phyloP scores from a whole-genome alignment of 2,888 invertebrate species.

The Morpho deidamia region DNA sequence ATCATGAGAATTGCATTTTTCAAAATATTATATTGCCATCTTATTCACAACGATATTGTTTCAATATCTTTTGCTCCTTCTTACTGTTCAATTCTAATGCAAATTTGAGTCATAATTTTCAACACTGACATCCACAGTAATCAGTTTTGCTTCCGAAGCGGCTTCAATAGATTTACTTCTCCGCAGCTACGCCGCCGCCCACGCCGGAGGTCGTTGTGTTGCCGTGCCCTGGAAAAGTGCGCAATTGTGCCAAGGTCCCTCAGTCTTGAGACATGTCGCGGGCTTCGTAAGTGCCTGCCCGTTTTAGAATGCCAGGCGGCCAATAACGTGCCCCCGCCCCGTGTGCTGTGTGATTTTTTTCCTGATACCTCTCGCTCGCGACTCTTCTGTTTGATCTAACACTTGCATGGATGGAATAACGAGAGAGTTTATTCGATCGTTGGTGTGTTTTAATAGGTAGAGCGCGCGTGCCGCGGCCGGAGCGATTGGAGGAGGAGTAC shows the following conservation, averaged over 20 bases:
- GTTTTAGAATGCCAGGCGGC: slow-evolving; percentile 21
- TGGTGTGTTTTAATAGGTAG: slow-evolving; percentile 40
- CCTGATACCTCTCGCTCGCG: background rate
- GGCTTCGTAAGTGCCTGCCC: slow-evolving; percentile 52
- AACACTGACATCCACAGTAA: background rate
- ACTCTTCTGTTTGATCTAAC: background rate
- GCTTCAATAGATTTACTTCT: slow-evolving; percentile 38
- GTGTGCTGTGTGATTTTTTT: slow-evolving; percentile 32
- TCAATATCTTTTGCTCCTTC: background rate
- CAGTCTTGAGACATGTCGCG: slow-evolving; percentile 45
- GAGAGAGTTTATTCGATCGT: background rate
- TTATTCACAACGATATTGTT: background rate
- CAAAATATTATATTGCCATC: no score
- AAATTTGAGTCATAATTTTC: background rate
- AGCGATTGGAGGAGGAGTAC: slow-evolving; percentile 78
- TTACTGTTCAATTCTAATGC: background rate
- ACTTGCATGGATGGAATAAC: background rate
- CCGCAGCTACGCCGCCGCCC: slow-evolving; percentile 41
- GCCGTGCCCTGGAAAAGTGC: slow-evolving; percentile 67
- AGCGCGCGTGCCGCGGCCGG: slow-evolving; percentile 70
- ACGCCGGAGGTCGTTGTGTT: slow-evolving; percentile 52
- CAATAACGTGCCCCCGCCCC: slow-evolving; percentile 22
- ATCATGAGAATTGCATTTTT: no score
- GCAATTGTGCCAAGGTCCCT: slow-evolving; percentile 50
- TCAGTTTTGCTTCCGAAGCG: slow-evolving; percentile 6